Evolutionary conservation across 2,888 invertebrate species (phyloP).

Genomic region (Ametastegia equiseti): DNA sequence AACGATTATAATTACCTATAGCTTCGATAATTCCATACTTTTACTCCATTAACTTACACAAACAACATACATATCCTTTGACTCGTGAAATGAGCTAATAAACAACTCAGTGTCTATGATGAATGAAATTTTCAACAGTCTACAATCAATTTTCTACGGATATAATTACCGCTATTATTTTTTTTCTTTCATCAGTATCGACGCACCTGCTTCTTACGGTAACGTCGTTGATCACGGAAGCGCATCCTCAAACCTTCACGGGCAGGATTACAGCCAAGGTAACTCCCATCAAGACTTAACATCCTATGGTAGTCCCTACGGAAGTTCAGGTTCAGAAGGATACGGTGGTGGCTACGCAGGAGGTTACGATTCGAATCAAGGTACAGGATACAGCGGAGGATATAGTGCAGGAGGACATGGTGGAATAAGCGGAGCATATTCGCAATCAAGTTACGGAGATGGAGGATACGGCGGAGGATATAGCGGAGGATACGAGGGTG

Average conservation of each 20-base stretch:
- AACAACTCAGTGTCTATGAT: background rate
- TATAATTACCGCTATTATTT: background rate
- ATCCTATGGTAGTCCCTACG: slow-evolving; percentile 56
- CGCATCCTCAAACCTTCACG: background rate
- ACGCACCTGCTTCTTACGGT: slow-evolving; percentile 19
- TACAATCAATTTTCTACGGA: slow-evolving; percentile 3
- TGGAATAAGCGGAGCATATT: slow-evolving; percentile 55
- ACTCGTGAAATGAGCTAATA: background rate
- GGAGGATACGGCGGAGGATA: slow-evolving; percentile 56
- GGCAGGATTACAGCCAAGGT: slow-evolving; percentile 30
- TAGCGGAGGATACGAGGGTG: slow-evolving; percentile 41
- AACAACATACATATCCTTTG: background rate
- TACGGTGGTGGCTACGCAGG: slow-evolving; percentile 54
- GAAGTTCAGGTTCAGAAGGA: slow-evolving; percentile 46
- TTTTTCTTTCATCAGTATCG: slow-evolving; percentile 13
- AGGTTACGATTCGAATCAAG: slow-evolving; percentile 40
- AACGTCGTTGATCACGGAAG: slow-evolving; percentile 23
- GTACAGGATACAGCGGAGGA: background rate
- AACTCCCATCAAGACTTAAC: slow-evolving; percentile 52
- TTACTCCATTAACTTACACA: background rate
- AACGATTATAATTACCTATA: background rate
- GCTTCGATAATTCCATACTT: background rate
- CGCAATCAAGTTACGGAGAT: slow-evolving; percentile 50
- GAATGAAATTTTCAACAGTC: background rate
- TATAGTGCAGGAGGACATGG: slow-evolving; percentile 53